Conservation (phyloP, 2,113 vertebrate genomes). For the Chloebia gouldiae region DNA sequence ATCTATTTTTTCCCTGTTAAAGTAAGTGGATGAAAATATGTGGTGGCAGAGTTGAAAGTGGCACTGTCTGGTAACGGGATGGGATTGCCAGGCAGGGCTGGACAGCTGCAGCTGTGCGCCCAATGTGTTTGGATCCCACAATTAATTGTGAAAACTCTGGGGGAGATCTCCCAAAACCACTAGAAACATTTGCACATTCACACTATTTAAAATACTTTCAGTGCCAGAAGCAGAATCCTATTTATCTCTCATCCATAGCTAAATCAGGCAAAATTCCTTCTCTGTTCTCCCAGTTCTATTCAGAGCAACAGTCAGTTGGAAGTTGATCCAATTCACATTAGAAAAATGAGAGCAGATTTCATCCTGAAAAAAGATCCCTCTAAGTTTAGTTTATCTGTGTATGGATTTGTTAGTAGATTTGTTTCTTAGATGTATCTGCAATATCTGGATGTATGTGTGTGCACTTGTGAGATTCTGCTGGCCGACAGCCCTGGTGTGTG, state of each 20-base stretch:
- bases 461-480: background rate
- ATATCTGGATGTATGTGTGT: background rate
- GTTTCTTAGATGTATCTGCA: background rate
- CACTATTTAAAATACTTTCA: background rate
- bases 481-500: background rate
- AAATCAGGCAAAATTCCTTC: background rate
- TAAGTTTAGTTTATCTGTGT: background rate
- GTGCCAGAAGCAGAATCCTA: background rate
- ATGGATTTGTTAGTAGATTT: background rate
- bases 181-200: background rate
- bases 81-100: background rate
- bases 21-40: background rate
- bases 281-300: background rate
- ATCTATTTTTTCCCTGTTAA: background rate
- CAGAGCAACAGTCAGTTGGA: background rate
- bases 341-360: background rate
- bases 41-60: background rate
- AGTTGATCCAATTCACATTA: background rate
- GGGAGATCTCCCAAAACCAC: background rate
- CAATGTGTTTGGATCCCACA: background rate
- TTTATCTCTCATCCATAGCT: background rate
- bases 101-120: background rate
- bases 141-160: background rate
- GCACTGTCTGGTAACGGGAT: background rate
- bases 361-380: background rate